These are phyloP conservation scores for Heteromormyrus szaboi DNA, from an alignment of 2,797 vertebrate genomes.

Conservation along the genomic window DNA sequence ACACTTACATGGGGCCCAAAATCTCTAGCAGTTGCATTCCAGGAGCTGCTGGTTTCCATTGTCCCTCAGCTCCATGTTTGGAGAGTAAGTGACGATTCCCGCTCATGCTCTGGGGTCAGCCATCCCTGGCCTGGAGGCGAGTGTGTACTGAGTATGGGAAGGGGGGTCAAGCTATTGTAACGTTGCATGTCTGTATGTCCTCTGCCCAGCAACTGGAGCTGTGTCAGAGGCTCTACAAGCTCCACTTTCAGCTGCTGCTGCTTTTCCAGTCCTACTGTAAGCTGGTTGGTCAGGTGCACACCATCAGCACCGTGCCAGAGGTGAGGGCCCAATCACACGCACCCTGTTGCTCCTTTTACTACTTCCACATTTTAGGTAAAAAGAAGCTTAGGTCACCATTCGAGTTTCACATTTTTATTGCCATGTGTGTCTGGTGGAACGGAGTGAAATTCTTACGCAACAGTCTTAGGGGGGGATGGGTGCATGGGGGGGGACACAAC, in stretches of 20 bases:
- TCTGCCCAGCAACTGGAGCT: conserved; percentile 89
- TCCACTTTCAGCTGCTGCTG: conserved; percentile 95
- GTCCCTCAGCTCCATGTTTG: neutral
- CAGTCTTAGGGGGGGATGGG: neutral
- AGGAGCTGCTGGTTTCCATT: neutral
- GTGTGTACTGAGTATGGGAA: neutral
- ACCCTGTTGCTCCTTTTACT: neutral
- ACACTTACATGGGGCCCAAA: neutral
- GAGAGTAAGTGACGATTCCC: neutral
- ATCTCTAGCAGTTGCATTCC: neutral
- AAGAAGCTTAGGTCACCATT: neutral
- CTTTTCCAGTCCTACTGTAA: conserved; percentile 99
- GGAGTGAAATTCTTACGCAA: neutral
- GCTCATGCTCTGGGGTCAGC: neutral
- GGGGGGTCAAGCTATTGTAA: neutral
- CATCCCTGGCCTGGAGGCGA: neutral
- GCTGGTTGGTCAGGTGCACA: conserved; percentile 92
- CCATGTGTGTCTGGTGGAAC: neutral
- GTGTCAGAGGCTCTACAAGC: conserved; percentile 94
- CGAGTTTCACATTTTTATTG: neutral
- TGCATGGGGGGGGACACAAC: neutral
- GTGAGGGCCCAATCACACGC: conserved; percentile 51
- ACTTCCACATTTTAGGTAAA: neutral
- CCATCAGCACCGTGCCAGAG: conserved; percentile 93
- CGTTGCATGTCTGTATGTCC: conserved; percentile 5